These are phyloP conservation scores for Saccopteryx leptura DNA, from an alignment of 2,113 vertebrate genomes.

Conservation along the genomic window DNA sequence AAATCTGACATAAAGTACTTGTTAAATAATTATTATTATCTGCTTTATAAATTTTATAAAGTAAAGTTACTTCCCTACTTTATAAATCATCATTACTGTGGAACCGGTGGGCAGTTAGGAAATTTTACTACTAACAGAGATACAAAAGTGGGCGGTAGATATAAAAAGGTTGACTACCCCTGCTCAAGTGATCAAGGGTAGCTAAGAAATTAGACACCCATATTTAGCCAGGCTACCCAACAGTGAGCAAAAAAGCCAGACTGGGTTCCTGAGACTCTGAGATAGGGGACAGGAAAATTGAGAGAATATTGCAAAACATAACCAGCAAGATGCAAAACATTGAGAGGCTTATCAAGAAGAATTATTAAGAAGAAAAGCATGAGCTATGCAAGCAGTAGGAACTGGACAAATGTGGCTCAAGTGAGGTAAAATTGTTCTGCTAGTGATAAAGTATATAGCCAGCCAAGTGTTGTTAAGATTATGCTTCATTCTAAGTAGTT, in stretches of 20 bases:
- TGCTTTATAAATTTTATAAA: no score
- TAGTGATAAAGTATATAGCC: not conserved
- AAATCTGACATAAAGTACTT: no score
- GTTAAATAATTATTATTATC: no score
- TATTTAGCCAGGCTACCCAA: not conserved
- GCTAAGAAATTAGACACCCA: not conserved
- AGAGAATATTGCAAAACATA: not conserved
- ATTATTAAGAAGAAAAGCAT: not conserved
- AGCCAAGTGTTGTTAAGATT: not conserved
- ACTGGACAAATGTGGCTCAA: not conserved
- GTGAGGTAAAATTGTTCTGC: not conserved
- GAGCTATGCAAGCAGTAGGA: not conserved
- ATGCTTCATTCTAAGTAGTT: not conserved
- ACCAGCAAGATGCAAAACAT: not conserved
- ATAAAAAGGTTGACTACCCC: no score
- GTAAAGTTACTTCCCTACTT: no score
- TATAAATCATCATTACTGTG: no score
- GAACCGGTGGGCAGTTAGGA: no score
- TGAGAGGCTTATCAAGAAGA: not conserved
- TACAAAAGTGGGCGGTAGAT: no score
- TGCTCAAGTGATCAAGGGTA: no score
- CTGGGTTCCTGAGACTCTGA: not conserved
- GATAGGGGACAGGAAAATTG: not conserved
- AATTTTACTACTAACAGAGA: no score
- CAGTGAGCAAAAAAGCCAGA: not conserved